Evolutionary conservation across 2,113 vertebrate species (phyloP).

Genomic region (Cygnus buccinator): DNA sequence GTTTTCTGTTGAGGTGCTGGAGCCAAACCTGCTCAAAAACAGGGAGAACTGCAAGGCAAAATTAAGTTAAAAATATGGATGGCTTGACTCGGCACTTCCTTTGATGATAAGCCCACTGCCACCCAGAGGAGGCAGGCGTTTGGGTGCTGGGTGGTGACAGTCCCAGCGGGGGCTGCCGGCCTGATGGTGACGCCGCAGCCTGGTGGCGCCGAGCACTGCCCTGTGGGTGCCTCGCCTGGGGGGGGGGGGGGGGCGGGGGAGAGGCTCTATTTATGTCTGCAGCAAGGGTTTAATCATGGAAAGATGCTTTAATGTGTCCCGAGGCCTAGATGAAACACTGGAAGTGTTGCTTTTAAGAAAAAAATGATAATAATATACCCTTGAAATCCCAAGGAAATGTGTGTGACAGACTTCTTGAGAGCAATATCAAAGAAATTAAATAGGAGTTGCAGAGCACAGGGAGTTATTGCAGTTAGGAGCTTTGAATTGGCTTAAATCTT

Average conservation of each 20-base stretch:
- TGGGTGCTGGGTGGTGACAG: fast-evolving
- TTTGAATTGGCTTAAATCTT: conserved; percentile 59
- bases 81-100: not conserved
- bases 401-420: conserved; percentile 44
- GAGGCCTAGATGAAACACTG: conserved; percentile 55
- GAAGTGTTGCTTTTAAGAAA: conserved; percentile 62
- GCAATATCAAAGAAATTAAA: conserved; percentile 56
- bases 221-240: no score
- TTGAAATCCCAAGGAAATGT: conserved; percentile 19
- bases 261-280: conserved; percentile 46
- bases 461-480: conserved; percentile 19
- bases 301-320: conserved; percentile 35
- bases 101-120: not conserved
- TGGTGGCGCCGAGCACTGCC: no score
- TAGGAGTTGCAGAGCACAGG: conserved; percentile 27
- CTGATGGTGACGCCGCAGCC: no score
- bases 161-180: not conserved
- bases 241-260: no score
- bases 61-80: not conserved
- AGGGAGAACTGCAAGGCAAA: not conserved
- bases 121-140: not conserved
- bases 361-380: conserved; percentile 46
- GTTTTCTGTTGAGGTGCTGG: not conserved
- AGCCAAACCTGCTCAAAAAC: not conserved
- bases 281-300: conserved; percentile 14